phyloP scores from a whole-genome alignment of 2,797 vertebrate species.

The Menidia menidia region DNA sequence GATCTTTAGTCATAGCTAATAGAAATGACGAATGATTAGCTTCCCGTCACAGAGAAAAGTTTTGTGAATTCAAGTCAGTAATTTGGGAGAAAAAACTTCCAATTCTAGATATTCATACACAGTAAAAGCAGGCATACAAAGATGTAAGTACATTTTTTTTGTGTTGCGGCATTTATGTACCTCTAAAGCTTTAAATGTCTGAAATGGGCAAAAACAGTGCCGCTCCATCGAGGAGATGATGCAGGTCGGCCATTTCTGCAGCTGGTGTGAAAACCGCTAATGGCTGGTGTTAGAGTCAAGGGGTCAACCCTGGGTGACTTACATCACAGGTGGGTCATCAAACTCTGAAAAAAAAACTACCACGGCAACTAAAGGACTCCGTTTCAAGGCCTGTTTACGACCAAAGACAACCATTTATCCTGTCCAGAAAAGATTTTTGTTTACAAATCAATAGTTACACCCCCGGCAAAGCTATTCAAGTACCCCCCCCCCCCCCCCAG shows the following conservation, averaged over 20 bases:
- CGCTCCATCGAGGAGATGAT: not conserved
- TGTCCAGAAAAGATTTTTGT: too few species aligned
- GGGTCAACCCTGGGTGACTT: constrained; percentile 18
- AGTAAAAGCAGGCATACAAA: not conserved
- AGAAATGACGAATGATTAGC: too few species aligned
- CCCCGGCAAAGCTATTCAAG: too few species aligned
- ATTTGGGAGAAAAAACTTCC: not conserved
- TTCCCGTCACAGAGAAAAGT: too few species aligned
- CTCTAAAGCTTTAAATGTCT: not conserved
- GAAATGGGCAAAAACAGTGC: not conserved
- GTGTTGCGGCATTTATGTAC: not conserved
- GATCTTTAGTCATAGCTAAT: too few species aligned
- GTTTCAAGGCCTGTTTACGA: too few species aligned
- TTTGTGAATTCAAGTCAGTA: too few species aligned
- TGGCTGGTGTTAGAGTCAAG: constrained; percentile 6
- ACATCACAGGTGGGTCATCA: constrained; percentile 36
- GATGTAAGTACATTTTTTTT: not conserved
- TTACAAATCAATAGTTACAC: too few species aligned
- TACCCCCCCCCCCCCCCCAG: too few species aligned
- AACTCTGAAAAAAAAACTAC: not conserved
- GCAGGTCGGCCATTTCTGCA: not conserved
- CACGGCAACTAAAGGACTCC: too few species aligned
- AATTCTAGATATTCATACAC: not conserved
- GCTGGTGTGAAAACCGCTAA: not conserved
- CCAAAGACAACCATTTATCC: too few species aligned